Evolutionary conservation across 2,113 vertebrate genomes (phyloP).

Genomic region (Phainopepla nitens): DNA sequence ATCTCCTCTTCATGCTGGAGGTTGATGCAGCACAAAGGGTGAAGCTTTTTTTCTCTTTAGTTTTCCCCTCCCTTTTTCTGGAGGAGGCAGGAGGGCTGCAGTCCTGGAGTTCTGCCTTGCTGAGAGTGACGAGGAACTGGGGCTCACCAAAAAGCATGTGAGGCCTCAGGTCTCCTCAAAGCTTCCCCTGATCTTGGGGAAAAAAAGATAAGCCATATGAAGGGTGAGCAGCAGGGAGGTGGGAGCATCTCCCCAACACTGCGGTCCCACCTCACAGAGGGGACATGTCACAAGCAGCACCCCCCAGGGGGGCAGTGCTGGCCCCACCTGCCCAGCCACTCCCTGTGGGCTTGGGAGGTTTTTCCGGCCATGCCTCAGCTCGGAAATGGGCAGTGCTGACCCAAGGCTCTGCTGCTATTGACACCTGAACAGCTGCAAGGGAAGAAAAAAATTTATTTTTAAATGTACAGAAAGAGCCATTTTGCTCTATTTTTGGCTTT

Average conservation of each 20-base stretch:
- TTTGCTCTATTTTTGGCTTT: conserved; percentile 22
- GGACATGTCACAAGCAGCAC: background rate
- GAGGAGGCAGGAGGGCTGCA: background rate
- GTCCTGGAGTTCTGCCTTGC: background rate
- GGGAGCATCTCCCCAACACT: background rate
- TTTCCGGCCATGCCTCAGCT: rapidly evolving
- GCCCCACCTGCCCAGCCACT: background rate
- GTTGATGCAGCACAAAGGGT: background rate
- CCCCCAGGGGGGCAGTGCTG: rapidly evolving
- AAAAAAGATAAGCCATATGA: background rate
- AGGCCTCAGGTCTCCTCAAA: background rate
- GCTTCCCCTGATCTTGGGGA: background rate
- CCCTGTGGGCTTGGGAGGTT: rapidly evolving
- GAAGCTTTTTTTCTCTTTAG: background rate
- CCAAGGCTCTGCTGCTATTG: background rate
- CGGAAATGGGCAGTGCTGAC: background rate
- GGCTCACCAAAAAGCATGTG: background rate
- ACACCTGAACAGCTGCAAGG: conserved; percentile 8
- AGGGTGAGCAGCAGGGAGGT: background rate
- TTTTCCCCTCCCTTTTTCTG: background rate
- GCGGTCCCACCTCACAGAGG: rapidly evolving
- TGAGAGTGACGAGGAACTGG: background rate
- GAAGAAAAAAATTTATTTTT: background rate
- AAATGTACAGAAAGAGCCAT: background rate
- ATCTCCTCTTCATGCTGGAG: rapidly evolving